Evolutionary conservation across 2,113 vertebrate species (phyloP).

Genomic region (Corvus cornix): DNA sequence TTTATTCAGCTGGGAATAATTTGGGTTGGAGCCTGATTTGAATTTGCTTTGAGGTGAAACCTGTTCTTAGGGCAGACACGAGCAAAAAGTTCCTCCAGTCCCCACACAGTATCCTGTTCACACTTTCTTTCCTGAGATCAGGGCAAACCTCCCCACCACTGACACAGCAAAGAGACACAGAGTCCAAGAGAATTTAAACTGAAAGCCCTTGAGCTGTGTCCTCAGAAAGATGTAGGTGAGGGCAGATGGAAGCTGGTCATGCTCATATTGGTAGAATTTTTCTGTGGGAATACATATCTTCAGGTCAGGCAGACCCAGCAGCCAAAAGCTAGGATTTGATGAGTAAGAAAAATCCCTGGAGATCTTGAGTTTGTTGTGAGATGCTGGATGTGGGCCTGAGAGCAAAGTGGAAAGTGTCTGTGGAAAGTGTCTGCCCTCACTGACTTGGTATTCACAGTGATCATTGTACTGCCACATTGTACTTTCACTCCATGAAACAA

Average conservation of each 20-base stretch:
- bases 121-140: background rate
- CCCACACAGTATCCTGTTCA: background rate
- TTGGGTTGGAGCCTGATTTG: background rate
- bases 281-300: background rate
- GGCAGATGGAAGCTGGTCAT: background rate
- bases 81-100: background rate
- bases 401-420: background rate
- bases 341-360: background rate
- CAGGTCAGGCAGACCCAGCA: background rate
- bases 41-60: background rate
- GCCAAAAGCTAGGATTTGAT: background rate
- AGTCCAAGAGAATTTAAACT: background rate
- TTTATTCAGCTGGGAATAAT: background rate
- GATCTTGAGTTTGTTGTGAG: background rate
- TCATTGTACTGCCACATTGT: background rate
- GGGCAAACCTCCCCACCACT: background rate
- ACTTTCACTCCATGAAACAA: background rate
- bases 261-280: background rate
- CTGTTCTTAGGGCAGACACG: background rate
- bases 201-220: background rate
- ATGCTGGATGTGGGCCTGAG: background rate
- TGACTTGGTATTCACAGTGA: background rate
- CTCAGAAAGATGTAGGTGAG: background rate
- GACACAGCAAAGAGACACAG: background rate
- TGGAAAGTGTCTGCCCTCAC: background rate